Conservation (phyloP, 2,113 vertebrate genomes). For the Nesospiza acunhae region DNA sequence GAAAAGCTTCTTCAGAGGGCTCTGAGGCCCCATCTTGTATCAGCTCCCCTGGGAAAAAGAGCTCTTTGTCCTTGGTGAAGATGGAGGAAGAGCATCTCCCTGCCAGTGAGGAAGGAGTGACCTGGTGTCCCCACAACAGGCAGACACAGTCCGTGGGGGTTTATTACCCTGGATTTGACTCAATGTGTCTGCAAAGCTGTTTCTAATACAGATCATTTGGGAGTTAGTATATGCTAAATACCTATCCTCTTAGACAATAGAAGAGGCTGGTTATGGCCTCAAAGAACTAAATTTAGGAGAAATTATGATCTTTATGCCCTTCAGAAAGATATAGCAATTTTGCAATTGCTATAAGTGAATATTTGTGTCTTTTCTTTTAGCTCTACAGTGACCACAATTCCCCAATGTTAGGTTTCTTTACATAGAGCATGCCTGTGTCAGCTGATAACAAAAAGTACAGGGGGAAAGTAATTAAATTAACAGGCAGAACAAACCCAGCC, state of each 20-base stretch:
- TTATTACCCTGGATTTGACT: background rate
- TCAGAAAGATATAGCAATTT: background rate
- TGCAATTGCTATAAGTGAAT: background rate
- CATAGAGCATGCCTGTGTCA: fast-evolving
- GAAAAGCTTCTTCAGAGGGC: background rate
- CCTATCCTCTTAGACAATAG: background rate
- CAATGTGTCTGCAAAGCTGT: background rate
- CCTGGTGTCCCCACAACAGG: background rate
- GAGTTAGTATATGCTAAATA: background rate
- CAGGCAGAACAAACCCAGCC: background rate
- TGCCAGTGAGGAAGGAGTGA: background rate
- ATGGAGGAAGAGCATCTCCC: fast-evolving
- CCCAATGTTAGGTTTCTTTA: background rate
- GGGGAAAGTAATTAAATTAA: background rate
- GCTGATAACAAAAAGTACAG: background rate
- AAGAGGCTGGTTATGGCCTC: background rate
- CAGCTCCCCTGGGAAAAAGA: background rate
- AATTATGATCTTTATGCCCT: background rate
- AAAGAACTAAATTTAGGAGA: background rate
- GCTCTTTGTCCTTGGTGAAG: background rate
- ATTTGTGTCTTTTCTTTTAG: background rate
- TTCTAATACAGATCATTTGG: background rate
- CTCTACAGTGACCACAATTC: background rate
- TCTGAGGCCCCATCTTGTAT: background rate
- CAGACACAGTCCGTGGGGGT: background rate